Evolutionary conservation across 2,113 vertebrate genomes (phyloP), one percentile per base, ranked within the genome.

Genomic region (Psilopsiagon aymara): DNA sequence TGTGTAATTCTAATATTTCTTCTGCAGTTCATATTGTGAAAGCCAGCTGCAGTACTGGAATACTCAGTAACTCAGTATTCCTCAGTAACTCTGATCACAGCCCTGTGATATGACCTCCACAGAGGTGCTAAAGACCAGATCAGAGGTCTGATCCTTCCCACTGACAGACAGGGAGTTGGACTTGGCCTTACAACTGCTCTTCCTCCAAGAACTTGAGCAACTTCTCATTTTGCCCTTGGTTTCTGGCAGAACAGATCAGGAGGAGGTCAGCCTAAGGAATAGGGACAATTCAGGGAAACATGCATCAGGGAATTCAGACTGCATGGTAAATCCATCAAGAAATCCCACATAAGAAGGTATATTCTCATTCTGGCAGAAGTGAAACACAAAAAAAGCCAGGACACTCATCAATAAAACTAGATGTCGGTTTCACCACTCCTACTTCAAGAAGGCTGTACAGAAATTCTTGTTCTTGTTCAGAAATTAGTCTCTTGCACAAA

Each of bases 111-210:
- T 19, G 43, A 3, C 15, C 31, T 53, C 17, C 24, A 46, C 55
- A 49, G 44, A 68, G 53, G 33, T 0, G 0, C 27, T 0, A 19
- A 51, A 51, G 62, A 28, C 1, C 1, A 0, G 43, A 44, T 6
- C 59, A 62, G 21, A 10, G 53, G 23, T 46, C 55, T 29, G n/a
- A 79, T 37, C 33, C 44, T 87, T 15, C 12, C n/a, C 9, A 2
- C 7, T 11, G 2, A 41, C 33, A 43, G 53, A 41, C 67, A 57
- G 9, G 20, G 35, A 90, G 64, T 44, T 64, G 49, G 27, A 13
- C 55, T 11, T 17, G 17, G 77, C 62, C 46, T 41, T 31, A 29
- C 3, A 17, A 43, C 37, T 16, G 24, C 74, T 67, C 39, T 63
- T 47, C 14, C 81, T 70, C 31, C 10, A 55, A 71, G 44, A 46